These are phyloP conservation scores for Coptodon bakossiorum DNA, from an alignment of 2,113 vertebrate genomes.

Conservation along the genomic window DNA sequence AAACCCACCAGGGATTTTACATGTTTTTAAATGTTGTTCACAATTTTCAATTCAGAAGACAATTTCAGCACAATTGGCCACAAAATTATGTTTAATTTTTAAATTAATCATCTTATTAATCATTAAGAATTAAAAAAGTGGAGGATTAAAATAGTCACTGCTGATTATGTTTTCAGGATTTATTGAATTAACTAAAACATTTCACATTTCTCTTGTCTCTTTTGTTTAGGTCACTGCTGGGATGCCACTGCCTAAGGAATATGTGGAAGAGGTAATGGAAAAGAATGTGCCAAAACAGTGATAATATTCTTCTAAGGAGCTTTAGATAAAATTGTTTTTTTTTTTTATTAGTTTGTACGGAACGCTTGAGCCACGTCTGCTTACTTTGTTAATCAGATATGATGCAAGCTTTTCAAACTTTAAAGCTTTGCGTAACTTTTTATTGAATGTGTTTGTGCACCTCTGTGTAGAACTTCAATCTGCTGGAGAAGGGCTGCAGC, in stretches of 20 bases:
- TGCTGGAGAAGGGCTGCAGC: constrained; percentile 88
- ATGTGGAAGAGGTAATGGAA: constrained; percentile 84
- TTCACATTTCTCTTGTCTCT: not conserved
- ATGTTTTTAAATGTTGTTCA: not conserved
- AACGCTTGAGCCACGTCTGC: not conserved
- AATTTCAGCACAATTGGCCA: not conserved
- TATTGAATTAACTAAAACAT: not conserved
- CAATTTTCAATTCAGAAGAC: not conserved
- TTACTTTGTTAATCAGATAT: not conserved
- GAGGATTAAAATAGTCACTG: not conserved
- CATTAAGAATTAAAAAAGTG: not conserved
- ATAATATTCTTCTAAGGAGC: not conserved
- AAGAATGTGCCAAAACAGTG: not conserved
- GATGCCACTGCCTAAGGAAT: constrained; percentile 88
- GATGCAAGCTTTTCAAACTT: not conserved
- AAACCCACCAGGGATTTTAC: not conserved
- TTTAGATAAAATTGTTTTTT: not conserved
- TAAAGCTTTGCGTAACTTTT: not conserved
- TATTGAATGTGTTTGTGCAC: not conserved
- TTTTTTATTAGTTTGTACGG: not conserved
- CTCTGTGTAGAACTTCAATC: constrained; percentile 79
- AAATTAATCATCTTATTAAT: not conserved
- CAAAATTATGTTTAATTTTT: not conserved
- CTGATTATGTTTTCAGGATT: not conserved
- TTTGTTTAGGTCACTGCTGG: constrained; percentile 87